Evolutionary conservation across 1,140 invertebrate genomes (phyloP).

Genomic region (Tetraneura akinire): DNA sequence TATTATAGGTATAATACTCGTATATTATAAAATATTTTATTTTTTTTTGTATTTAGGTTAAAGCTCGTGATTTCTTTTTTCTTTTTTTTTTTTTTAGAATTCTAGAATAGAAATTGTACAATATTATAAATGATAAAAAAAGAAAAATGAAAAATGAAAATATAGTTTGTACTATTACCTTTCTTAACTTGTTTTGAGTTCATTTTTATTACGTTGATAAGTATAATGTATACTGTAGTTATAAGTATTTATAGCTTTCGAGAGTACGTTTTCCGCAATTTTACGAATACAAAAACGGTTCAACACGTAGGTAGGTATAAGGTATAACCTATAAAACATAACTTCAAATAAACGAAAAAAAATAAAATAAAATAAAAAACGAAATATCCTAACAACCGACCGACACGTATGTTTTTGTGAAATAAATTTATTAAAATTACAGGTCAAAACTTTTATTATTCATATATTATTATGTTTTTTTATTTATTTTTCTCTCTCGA

Average conservation of each 20-base stretch:
- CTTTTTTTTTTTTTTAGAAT: no score
- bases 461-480: no score
- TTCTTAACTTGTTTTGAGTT: conserved; percentile 23
- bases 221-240: conserved; percentile 6
- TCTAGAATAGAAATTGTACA: background rate
- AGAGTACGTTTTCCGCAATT: background rate
- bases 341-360: conserved; percentile 1
- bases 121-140: background rate
- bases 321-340: background rate
- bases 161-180: conserved; percentile 21
- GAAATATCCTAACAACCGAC: background rate
- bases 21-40: background rate
- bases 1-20: background rate
- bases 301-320: conserved; percentile 14
- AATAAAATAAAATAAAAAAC: background rate
- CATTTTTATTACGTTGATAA: background rate
- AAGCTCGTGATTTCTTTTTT: no score
- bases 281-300: conserved; percentile 24
- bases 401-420: background rate
- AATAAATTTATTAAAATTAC: conserved; percentile 18
- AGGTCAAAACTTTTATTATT: background rate
- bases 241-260: conserved; percentile 38
- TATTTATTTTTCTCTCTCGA: no score
- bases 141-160: background rate
- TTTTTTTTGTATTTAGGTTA: background rate